phyloP scores from a whole-genome alignment of 1,140 invertebrate species.

The Meloidogyne hapla region DNA sequence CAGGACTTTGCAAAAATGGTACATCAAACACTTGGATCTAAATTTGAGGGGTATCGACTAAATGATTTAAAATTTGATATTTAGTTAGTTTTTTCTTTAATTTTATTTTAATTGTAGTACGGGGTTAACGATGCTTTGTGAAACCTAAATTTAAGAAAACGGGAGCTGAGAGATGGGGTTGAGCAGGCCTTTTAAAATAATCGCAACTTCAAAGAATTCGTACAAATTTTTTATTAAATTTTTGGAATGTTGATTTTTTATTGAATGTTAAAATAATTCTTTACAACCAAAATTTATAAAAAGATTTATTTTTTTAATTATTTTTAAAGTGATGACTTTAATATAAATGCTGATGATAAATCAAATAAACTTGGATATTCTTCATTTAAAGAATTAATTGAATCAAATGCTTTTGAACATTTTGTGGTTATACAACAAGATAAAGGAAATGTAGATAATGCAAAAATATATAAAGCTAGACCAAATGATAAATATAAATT shows the following conservation, averaged over 20 bases:
- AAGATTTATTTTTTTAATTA: too few relatives aligned
- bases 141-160: too few relatives aligned
- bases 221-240: too few relatives aligned
- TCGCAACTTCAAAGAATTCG: too few relatives aligned
- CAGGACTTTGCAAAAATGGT: background rate
- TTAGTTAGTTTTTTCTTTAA: background rate
- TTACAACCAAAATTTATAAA: too few relatives aligned
- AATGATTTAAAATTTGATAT: background rate
- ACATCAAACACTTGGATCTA: background rate
- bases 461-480: background rate
- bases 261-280: too few relatives aligned
- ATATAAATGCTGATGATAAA: slow-evolving; percentile 2
- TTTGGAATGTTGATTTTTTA: too few relatives aligned
- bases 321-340: background rate
- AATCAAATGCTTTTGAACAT: background rate
- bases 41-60: background rate
- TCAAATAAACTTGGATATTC: background rate
- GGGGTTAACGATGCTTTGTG: too few relatives aligned
- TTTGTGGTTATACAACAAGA: background rate
- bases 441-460: background rate
- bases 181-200: too few relatives aligned
- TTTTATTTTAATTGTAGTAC: too few relatives aligned
- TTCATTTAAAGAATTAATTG: background rate
- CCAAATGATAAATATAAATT: slow-evolving; percentile 1
- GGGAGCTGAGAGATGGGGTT: too few relatives aligned